Percentiles rank a stretch among this genome's conserved stretches.
Evolutionary conservation across 2,888 invertebrate genomes (phyloP).

Genomic region (Cheilosia impressa): DNA sequence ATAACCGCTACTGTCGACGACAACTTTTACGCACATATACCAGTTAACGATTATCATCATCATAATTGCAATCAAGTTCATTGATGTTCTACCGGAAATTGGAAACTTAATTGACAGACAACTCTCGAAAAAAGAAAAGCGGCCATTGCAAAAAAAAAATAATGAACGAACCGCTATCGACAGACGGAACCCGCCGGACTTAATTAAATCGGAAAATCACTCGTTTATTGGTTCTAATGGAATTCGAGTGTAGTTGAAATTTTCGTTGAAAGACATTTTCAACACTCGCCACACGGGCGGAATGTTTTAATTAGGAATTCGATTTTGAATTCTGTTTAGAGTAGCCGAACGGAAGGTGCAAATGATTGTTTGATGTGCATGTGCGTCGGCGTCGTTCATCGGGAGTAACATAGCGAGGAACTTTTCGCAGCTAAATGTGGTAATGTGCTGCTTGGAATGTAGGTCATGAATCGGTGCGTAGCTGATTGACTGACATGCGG

Average conservation of each 20-base stretch:
- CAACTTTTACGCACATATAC: slow-evolving; percentile 15
- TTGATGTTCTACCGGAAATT: slow-evolving; percentile 58
- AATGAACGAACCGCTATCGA: slow-evolving; percentile 24
- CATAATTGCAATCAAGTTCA: slow-evolving; percentile 41
- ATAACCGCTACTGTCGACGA: slow-evolving; percentile 19
- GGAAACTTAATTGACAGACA: slow-evolving; percentile 54
- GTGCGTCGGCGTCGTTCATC: not conserved
- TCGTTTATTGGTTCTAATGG: slow-evolving; percentile 64
- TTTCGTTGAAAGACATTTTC: slow-evolving; percentile 61
- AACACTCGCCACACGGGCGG: slow-evolving; percentile 18
- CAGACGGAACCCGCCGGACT: not conserved
- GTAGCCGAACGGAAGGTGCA: slow-evolving; percentile 58
- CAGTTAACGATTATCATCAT: slow-evolving; percentile 1
- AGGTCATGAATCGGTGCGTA: slow-evolving; percentile 58
- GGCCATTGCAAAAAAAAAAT: slow-evolving; percentile 55
- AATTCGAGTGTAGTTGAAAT: slow-evolving; percentile 49
- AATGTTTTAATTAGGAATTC: slow-evolving; percentile 56
- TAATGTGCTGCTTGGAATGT: slow-evolving; percentile 42
- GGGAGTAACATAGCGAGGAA: not conserved
- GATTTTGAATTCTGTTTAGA: slow-evolving; percentile 63
- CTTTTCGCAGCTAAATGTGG: slow-evolving; percentile 59
- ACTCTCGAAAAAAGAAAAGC: not conserved
- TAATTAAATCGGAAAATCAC: slow-evolving; percentile 59
- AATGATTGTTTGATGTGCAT: slow-evolving; percentile 51
- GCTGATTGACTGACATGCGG: slow-evolving; percentile 72